A percentile compares a stretch with the other conserved stretches of the same genome.
Conservation (phyloP, 2,797 vertebrate genomes). For the Chaetodon trifasciatus region DNA sequence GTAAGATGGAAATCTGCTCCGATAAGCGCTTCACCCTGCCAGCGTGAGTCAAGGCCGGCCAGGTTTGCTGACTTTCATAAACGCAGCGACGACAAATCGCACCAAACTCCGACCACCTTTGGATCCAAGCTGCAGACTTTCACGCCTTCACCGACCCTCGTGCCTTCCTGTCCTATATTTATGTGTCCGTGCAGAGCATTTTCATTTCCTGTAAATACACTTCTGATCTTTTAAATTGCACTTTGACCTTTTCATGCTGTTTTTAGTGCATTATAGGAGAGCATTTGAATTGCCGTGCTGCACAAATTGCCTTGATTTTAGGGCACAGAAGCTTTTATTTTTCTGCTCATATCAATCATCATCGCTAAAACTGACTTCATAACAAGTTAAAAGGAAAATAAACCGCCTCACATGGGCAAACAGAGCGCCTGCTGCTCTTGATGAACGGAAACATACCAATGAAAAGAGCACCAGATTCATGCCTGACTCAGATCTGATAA, state of each 20-base stretch:
- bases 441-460: neutral
- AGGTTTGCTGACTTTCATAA: constrained; percentile 7
- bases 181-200: neutral
- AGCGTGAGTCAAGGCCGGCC: neutral
- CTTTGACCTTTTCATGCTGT: neutral
- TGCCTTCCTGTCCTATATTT: neutral
- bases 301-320: no score
- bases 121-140: neutral
- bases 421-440: neutral
- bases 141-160: neutral
- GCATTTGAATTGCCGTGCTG: neutral
- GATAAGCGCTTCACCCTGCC: constrained; percentile 20
- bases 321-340: no score
- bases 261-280: neutral
- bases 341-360: no score
- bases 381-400: neutral
- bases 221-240: neutral
- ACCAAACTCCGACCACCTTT: neutral
- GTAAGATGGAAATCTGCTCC: constrained; percentile 13
- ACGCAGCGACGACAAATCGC: neutral
- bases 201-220: neutral
- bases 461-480: neutral
- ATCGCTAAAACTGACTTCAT: no score
- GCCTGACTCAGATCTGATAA: constrained; percentile 40
- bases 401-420: neutral